These are phyloP conservation scores for Parazoanthus swiftii DNA, from an alignment of 92 coral and sea anemone species.

Conservation along the genomic window DNA sequence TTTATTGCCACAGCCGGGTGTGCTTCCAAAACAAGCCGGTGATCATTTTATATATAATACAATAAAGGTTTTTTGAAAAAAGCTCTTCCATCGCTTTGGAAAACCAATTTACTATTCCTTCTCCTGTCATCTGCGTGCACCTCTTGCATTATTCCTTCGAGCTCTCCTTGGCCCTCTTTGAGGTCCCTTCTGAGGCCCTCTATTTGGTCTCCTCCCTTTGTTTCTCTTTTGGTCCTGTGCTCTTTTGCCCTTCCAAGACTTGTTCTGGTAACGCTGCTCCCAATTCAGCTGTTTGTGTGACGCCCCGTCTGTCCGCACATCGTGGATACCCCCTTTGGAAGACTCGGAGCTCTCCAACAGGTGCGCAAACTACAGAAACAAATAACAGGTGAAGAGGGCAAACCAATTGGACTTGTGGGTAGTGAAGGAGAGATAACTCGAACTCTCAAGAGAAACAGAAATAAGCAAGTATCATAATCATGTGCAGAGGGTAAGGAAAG, in stretches of 20 bases:
- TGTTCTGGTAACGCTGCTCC: slow-evolving; percentile 68
- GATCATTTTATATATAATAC: background rate
- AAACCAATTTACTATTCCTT: background rate
- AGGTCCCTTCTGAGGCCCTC: slow-evolving; percentile 23
- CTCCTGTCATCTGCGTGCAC: slow-evolving; percentile 28
- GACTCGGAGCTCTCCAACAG: slow-evolving; percentile 82
- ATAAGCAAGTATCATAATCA: too few species aligned
- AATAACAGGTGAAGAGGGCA: background rate
- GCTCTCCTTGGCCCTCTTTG: background rate
- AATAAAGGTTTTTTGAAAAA: too few species aligned
- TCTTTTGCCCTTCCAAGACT: slow-evolving; percentile 20
- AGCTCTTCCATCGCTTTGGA: background rate
- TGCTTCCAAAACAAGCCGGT: background rate
- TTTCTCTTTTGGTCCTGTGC: slow-evolving; percentile 2
- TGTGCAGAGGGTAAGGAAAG: too few species aligned
- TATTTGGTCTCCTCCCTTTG: slow-evolving; percentile 37
- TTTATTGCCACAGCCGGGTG: background rate
- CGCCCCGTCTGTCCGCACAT: slow-evolving; percentile 72
- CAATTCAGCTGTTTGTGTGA: slow-evolving; percentile 87
- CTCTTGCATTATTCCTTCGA: background rate
- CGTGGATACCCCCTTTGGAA: slow-evolving; percentile 77
- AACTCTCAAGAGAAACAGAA: too few species aligned
- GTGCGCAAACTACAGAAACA: slow-evolving; percentile 83
- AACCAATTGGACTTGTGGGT: background rate
- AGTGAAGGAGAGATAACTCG: background rate